These are phyloP conservation scores for Cotesia chilonis DNA, from an alignment of 1,140 invertebrate genomes.

Conservation along the genomic window DNA sequence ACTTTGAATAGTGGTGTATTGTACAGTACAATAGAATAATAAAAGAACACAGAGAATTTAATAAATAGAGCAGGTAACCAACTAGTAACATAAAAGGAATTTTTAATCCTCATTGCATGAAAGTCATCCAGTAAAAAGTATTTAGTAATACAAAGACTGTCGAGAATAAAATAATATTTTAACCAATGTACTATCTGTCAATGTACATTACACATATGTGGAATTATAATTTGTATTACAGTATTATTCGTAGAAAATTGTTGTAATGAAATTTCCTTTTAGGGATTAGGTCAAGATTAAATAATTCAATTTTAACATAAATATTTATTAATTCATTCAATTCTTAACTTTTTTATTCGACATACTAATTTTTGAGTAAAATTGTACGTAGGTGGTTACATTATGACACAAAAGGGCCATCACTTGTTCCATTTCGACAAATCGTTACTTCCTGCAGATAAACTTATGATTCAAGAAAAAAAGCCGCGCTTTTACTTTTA, in stretches of 20 bases:
- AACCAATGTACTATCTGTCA: neutral
- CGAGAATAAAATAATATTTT: neutral
- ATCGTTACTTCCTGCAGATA: constrained; percentile 36
- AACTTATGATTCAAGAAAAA: constrained; percentile 4
- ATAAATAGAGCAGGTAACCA: neutral
- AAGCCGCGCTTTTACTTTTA: too few species aligned
- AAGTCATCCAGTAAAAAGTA: neutral
- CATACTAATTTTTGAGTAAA: neutral
- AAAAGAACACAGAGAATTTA: neutral
- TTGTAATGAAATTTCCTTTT: neutral
- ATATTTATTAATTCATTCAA: neutral
- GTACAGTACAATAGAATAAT: neutral
- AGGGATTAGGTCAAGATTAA: neutral
- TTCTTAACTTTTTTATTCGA: neutral
- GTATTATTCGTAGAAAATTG: constrained; percentile 2
- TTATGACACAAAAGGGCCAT: neutral
- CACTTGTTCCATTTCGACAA: constrained; percentile 26
- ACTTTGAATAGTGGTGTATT: too few species aligned
- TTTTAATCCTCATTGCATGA: neutral
- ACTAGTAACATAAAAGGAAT: neutral
- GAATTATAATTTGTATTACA: neutral
- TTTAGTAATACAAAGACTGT: neutral
- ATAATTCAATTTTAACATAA: neutral
- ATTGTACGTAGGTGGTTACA: neutral
- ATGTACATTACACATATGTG: constrained; percentile 1